Evolutionary conservation across 2,797 vertebrate species (phyloP).

Genomic region (Schizopygopsis pylzovi): DNA sequence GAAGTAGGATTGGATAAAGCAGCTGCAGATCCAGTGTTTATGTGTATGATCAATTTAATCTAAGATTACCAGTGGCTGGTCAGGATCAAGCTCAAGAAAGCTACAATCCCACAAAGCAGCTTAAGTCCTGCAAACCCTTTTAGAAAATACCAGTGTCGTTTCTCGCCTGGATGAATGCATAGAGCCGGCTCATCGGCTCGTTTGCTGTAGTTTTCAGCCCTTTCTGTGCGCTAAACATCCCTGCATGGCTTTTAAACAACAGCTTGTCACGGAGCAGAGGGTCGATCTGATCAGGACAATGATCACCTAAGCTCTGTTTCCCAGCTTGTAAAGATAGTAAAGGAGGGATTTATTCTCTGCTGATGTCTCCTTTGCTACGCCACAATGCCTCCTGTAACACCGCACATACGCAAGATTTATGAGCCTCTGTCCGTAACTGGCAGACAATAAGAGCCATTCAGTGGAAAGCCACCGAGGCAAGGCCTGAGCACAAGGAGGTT

Average conservation of each 20-base stretch:
- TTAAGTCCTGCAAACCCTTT: conserved; percentile 58
- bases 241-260: conserved; percentile 72
- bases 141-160: conserved; percentile 64
- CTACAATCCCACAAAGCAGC: conserved; percentile 54
- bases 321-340: conserved; percentile 56
- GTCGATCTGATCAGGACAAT: conserved; percentile 62
- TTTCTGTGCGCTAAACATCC: conserved; percentile 60
- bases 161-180: conserved; percentile 71
- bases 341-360: conserved; percentile 56
- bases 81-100: conserved; percentile 45
- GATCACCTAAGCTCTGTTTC: conserved; percentile 69
- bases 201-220: conserved; percentile 52
- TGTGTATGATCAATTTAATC: conserved; percentile 49
- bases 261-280: conserved; percentile 63
- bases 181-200: conserved; percentile 38
- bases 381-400: conserved; percentile 63
- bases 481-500: conserved; percentile 60
- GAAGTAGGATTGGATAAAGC: not conserved
- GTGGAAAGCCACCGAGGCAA: conserved; percentile 55
- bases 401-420: conserved; percentile 70
- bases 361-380: conserved; percentile 62
- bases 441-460: conserved; percentile 68
- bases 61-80: conserved; percentile 33
- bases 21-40: not conserved
- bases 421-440: conserved; percentile 53